These are phyloP conservation scores for Cinclus mexicanus DNA, from an alignment of 2,113 vertebrate species.

Conservation along the genomic window DNA sequence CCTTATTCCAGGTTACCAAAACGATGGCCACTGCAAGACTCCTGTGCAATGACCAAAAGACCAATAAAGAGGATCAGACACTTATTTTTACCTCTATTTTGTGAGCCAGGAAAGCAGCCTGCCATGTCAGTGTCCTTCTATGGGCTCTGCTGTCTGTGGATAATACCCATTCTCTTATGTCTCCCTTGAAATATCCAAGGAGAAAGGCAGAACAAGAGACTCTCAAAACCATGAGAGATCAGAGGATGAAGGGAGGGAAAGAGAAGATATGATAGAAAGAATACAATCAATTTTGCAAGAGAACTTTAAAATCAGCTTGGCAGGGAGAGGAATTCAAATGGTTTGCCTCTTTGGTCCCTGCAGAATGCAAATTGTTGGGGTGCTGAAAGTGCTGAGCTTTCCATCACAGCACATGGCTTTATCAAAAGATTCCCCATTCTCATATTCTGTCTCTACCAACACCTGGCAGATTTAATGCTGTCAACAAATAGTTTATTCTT, in stretches of 20 bases:
- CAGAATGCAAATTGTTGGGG: not conserved
- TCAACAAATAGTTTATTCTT: not conserved
- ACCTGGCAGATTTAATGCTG: not conserved
- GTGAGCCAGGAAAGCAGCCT: not conserved
- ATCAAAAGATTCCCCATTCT: not conserved
- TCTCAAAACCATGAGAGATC: not conserved
- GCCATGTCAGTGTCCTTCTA: not conserved
- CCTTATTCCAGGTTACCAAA: not conserved
- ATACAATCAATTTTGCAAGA: not conserved
- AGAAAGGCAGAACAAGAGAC: not conserved
- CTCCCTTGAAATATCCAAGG: not conserved
- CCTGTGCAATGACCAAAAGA: not conserved
- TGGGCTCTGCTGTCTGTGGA: not conserved
- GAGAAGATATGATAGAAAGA: not conserved
- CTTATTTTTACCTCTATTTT: not conserved
- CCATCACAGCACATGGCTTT: not conserved
- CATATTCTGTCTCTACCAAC: not conserved
- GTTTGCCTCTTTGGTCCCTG: not conserved
- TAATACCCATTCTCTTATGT: not conserved
- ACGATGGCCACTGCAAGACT: not conserved
- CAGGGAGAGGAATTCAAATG: not conserved
- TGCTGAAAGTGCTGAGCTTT: not conserved
- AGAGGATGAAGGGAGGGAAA: accelerated
- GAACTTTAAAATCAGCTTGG: constrained; percentile 19
- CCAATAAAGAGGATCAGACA: not conserved